phyloP scores from a whole-genome alignment of 2,888 invertebrate species.

The Busseola fusca region DNA sequence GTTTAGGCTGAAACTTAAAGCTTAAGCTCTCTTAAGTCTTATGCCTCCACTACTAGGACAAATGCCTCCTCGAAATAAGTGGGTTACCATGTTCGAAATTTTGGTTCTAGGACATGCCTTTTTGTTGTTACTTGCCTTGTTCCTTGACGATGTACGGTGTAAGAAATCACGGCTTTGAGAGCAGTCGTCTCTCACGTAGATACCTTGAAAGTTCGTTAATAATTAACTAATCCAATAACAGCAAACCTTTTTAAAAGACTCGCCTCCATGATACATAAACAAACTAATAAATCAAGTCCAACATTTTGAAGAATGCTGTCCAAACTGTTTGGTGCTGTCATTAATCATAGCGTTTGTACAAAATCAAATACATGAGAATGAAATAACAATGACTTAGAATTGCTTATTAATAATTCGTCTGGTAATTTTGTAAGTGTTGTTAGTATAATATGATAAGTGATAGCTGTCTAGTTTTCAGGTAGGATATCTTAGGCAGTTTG shows the following conservation, averaged over 20 bases:
- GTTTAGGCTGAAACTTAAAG: too few relatives aligned
- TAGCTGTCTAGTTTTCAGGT: background rate
- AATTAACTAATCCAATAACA: slow-evolving; percentile 1
- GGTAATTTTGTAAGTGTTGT: background rate
- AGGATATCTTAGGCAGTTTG: background rate
- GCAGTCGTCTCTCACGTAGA: background rate
- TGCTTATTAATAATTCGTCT: slow-evolving; percentile 20
- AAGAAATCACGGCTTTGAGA: background rate
- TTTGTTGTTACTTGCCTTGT: too few relatives aligned
- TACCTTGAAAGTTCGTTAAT: background rate
- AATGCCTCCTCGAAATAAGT: too few relatives aligned
- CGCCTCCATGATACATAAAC: slow-evolving; percentile 16
- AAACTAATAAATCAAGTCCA: slow-evolving; percentile 40
- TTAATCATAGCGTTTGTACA: slow-evolving; percentile 38
- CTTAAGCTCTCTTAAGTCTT: too few relatives aligned
- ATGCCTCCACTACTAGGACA: too few relatives aligned
- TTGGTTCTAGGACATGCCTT: background rate
- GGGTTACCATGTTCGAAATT: background rate
- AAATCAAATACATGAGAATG: slow-evolving; percentile 42
- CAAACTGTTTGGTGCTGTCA: slow-evolving; percentile 33
- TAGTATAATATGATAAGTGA: background rate
- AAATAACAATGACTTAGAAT: slow-evolving; percentile 28
- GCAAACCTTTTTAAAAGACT: slow-evolving; percentile 13
- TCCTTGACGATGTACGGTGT: too few relatives aligned
- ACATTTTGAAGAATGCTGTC: slow-evolving; percentile 39